These are phyloP conservation scores for Tragulus kanchil DNA, from an alignment of 2,113 vertebrate genomes.

Conservation along the genomic window DNA sequence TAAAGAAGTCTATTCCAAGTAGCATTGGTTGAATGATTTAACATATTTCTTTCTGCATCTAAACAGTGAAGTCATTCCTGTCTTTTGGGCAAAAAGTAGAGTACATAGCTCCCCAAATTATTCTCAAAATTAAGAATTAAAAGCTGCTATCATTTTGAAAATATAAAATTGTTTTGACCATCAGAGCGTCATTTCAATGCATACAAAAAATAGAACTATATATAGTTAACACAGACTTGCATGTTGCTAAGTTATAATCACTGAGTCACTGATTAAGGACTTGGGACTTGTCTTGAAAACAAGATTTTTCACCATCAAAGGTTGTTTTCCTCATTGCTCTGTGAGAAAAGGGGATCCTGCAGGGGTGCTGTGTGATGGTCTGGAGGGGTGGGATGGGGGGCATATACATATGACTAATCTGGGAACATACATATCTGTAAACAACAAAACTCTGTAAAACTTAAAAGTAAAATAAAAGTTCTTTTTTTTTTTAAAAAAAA, in stretches of 20 bases:
- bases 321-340: constrained; percentile 19
- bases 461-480: no score
- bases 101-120: constrained; percentile 66
- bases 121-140: constrained; percentile 74
- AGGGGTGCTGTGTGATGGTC: no score
- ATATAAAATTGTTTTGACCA: constrained; percentile 76
- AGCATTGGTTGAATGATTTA: constrained; percentile 70
- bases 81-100: constrained; percentile 59
- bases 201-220: constrained; percentile 74
- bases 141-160: constrained; percentile 77
- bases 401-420: no score
- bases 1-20: constrained; percentile 77
- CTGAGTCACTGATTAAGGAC: constrained; percentile 76
- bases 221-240: constrained; percentile 66
- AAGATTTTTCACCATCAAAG: constrained; percentile 59
- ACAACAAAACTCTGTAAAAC: no score
- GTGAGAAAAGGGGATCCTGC: no score
- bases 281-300: constrained; percentile 72
- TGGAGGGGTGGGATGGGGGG: no score
- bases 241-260: constrained; percentile 78
- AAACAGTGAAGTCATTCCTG: constrained; percentile 82
- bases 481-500: no score
- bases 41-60: constrained; percentile 76
- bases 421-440: no score
- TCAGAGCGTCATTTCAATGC: constrained; percentile 67